Evolutionary conservation across 2,797 vertebrate species (phyloP).

Genomic region (Apogon hyalosoma): DNA sequence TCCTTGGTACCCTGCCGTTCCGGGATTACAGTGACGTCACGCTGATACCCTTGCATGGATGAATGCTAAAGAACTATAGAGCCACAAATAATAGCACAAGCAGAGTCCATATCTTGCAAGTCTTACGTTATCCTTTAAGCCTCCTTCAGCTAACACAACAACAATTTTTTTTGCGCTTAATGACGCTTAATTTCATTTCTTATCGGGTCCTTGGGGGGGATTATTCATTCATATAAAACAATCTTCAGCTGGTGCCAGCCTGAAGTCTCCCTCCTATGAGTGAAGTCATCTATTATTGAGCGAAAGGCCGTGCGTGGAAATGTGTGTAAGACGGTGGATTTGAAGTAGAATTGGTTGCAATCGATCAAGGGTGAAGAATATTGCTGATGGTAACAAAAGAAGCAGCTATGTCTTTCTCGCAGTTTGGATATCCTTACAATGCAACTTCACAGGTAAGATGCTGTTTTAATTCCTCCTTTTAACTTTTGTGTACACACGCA

Average conservation of each 20-base stretch:
- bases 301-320: conserved; percentile 90
- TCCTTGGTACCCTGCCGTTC: conserved; percentile 88
- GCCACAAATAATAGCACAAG: conserved; percentile 94
- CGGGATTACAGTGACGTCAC: conserved; percentile 98
- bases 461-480: conserved; percentile 46
- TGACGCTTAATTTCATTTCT: conserved; percentile 87
- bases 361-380: conserved; percentile 91
- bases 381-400: conserved; percentile 93
- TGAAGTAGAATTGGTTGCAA: conserved; percentile 91
- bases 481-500: conserved; percentile 20
- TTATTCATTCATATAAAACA: conserved; percentile 89
- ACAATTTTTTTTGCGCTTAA: conserved; percentile 84
- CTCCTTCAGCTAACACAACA: conserved; percentile 88
- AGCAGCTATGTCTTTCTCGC: conserved; percentile 97
- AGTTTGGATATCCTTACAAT: conserved; percentile 97
- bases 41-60: conserved; percentile 91
- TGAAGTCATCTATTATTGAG: conserved; percentile 93
- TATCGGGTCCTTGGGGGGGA: conserved; percentile 84
- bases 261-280: conserved; percentile 87
- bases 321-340: conserved; percentile 89
- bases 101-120: conserved; percentile 91
- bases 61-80: conserved; percentile 93
- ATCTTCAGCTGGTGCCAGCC: conserved; percentile 85
- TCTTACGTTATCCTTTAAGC: conserved; percentile 90
- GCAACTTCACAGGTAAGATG: conserved; percentile 95